Conservation (phyloP, 2,113 vertebrate species). For the Sinocyclocheilus grahami region DNA sequence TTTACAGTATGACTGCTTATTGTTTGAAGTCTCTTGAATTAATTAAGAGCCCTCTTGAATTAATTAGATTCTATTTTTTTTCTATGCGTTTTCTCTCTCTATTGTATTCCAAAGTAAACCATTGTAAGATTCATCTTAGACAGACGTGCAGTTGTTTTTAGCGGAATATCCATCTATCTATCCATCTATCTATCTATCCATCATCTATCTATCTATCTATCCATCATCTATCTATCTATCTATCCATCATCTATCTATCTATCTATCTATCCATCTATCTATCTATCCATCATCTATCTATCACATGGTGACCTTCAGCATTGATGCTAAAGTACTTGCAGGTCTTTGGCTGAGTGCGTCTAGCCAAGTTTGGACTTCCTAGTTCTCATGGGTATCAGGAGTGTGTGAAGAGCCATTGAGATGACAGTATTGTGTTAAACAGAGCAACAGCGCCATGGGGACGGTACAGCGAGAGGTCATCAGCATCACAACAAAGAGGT, state of each 20-base stretch:
- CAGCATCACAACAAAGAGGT: conserved; percentile 69
- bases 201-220: not conserved
- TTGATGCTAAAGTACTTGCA: not conserved
- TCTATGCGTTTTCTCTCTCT: not conserved
- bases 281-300: no score
- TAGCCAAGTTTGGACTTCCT: not conserved
- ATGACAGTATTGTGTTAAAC: conserved; percentile 37
- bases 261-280: no score
- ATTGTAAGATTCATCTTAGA: no score
- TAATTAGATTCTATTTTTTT: not conserved
- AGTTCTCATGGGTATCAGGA: not conserved
- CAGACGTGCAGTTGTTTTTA: no score
- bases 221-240: not conserved
- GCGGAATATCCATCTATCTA: no score
- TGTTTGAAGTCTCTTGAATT: not conserved
- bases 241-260: no score
- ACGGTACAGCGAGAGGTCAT: conserved; percentile 61
- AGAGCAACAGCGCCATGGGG: conserved; percentile 54
- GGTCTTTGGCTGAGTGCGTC: not conserved
- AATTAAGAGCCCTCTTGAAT: not conserved
- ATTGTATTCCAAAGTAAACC: not conserved
- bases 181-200: not conserved
- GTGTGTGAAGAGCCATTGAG: not conserved
- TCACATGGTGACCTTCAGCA: not conserved
- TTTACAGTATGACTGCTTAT: not conserved